Base-by-base conservation (phyloP, 2,888 invertebrate genomes). In the Calameuta idolon region DNA sequence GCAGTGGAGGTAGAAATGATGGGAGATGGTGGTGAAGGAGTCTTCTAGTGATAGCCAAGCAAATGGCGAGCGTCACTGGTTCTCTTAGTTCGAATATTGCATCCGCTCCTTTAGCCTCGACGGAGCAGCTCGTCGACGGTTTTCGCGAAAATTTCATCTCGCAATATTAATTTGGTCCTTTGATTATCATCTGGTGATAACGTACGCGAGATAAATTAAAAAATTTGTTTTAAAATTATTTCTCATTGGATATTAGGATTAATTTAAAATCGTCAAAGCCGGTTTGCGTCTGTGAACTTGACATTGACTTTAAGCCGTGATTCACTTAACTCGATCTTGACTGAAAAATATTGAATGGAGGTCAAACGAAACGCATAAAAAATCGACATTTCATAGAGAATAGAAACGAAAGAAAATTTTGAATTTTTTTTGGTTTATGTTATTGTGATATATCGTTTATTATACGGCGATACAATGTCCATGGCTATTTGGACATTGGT, bases 81-180 rank as follows among this genome's bases (percentile, higher is more conserved):
- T 77, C 84, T 84, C 85, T 88, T 89, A 89, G 89, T 88, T 86
- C 85, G 83, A 81, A 85, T 85, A 85, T 84, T 84, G 86, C 88
- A 84, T 87, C 84, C 85, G 85, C 83, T 84, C 84, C 77, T 83
- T 83, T 82, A 85, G 83, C 83, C 79, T 79, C 87, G 85, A 84
- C 81, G 79, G 81, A 73, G 81, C 80, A 77, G 80, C 76, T 23
- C 55, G 55, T 55, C 55, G 55, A 55, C 23, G 55, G 37, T 12
- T 74, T 34, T 31, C 31, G 69, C 74, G 74, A 55, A 55, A 55
- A 23, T 23, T 55, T 23, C 0, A 55, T 55, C 23, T 23, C 55
- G 55, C 2, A 23, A 55, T 55, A 55, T 55, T 23, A 55, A 9
- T 55, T 55, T 9, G 55, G 55, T 23, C 23, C 55, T 1, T 55